Conservation (phyloP, 2,888 invertebrate species). For the Muscina levida region DNA sequence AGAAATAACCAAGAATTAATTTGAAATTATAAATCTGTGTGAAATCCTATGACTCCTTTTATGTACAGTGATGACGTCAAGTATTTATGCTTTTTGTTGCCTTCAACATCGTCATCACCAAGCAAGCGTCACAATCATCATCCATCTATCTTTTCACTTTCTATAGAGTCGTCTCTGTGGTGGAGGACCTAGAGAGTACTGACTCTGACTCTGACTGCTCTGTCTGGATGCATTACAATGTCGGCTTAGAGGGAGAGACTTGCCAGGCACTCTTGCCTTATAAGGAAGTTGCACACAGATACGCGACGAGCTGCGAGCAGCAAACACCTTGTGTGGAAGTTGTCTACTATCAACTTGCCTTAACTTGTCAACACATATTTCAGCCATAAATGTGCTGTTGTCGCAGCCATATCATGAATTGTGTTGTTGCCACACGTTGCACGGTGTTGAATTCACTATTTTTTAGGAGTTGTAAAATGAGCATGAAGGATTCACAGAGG, state of each 20-base stretch:
- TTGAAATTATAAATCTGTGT: conserved; percentile 33
- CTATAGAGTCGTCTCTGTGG: background rate
- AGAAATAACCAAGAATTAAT: conserved; percentile 7
- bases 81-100: conserved; percentile 12
- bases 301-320: background rate
- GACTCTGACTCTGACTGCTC: background rate
- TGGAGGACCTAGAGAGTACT: background rate
- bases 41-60: conserved; percentile 3
- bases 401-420: conserved; percentile 30
- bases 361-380: conserved; percentile 64
- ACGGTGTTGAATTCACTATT: background rate
- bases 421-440: background rate
- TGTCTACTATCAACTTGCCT: conserved; percentile 32
- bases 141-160: conserved; percentile 33
- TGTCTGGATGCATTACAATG: background rate
- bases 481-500: background rate
- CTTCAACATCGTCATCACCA: background rate
- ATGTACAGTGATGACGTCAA: background rate
- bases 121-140: background rate
- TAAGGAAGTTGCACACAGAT: conserved; percentile 27
- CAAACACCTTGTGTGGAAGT: conserved; percentile 30
- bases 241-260: background rate
- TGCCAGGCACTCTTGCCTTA: background rate
- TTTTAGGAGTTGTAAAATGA: background rate
- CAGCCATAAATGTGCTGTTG: conserved; percentile 58